phyloP scores from a whole-genome alignment of 2,113 vertebrate genomes.

The Marcusenius ussheri region DNA sequence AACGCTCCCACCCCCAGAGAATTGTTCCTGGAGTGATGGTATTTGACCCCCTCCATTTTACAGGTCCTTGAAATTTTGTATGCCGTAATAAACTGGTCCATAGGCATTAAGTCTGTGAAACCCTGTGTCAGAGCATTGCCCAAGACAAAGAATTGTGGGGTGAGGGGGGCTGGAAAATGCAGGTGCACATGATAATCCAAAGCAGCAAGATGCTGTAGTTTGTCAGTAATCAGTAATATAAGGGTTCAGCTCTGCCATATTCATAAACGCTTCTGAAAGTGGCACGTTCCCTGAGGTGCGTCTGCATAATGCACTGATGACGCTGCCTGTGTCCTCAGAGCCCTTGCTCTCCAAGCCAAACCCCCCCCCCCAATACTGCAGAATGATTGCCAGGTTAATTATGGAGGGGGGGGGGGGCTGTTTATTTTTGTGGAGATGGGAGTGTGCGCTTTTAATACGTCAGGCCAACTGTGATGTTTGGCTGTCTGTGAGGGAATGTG shows the following conservation, averaged over 20 bases:
- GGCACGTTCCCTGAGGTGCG: background rate
- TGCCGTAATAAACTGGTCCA: background rate
- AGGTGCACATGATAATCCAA: background rate
- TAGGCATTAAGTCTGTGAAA: background rate
- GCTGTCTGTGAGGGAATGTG: background rate
- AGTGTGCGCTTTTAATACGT: background rate
- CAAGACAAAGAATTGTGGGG: background rate
- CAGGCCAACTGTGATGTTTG: background rate
- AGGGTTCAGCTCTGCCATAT: background rate
- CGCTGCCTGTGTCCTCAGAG: background rate
- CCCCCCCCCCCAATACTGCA: background rate
- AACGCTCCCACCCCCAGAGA: background rate
- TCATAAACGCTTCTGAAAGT: background rate
- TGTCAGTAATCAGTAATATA: background rate
- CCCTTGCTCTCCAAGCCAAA: background rate
- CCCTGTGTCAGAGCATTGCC: background rate
- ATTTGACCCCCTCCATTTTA: background rate
- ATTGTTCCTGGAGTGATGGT: background rate
- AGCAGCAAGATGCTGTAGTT: background rate
- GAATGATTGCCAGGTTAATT: constrained; percentile 6
- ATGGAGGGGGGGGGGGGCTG: background rate
- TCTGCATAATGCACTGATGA: background rate
- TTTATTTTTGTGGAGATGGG: background rate
- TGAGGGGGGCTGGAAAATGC: background rate
- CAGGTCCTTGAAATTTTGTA: background rate